A percentile compares a stretch with the other conserved stretches of the same genome.
These are phyloP conservation scores for Limnodromus scolopaceus DNA, from an alignment of 2,797 vertebrate species.

Conservation along the genomic window DNA sequence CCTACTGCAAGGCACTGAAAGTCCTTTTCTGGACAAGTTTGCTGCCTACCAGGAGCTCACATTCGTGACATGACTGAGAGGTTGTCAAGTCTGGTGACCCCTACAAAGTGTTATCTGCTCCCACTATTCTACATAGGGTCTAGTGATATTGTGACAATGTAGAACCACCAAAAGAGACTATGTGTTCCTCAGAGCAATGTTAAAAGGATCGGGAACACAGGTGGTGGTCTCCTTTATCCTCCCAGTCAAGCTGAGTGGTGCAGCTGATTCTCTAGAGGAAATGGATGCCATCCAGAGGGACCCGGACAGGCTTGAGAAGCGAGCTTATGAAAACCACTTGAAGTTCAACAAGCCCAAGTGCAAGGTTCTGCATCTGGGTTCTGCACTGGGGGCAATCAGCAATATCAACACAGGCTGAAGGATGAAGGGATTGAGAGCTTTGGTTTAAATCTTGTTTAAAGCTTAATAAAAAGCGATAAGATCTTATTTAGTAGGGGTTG, in stretches of 20 bases:
- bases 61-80: accelerated
- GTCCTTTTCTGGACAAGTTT: neutral
- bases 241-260: neutral
- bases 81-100: neutral
- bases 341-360: neutral
- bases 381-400: neutral
- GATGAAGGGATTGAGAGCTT: neutral
- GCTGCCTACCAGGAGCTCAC: neutral
- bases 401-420: neutral
- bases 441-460: neutral
- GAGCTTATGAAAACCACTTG: neutral
- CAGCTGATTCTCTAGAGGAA: neutral
- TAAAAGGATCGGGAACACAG: neutral
- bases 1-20: neutral
- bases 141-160: neutral
- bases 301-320: neutral
- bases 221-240: neutral
- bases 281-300: neutral
- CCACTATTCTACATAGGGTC: accelerated
- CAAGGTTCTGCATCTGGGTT: neutral
- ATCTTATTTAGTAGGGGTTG: neutral
- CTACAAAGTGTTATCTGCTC: neutral
- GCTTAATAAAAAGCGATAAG: neutral
- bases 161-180: neutral
- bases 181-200: neutral